These are phyloP conservation scores for Bombylius major DNA, from an alignment of 2,888 invertebrate genomes.

Conservation along the genomic window DNA sequence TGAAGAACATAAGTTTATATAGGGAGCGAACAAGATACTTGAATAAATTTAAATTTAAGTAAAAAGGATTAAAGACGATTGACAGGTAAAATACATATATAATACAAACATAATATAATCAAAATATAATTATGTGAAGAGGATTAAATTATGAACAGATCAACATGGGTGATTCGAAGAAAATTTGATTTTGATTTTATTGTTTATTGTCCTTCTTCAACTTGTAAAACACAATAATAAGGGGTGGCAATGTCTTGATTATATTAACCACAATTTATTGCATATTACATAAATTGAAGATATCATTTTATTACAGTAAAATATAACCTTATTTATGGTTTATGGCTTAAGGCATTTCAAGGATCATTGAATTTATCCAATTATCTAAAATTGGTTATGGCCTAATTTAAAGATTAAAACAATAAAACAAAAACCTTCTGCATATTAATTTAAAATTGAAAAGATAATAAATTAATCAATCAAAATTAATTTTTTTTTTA, in stretches of 20 bases:
- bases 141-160: too few species aligned
- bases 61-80: neutral
- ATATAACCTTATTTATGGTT: neutral
- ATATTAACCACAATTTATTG: too few species aligned
- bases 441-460: too few species aligned
- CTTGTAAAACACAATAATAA: too few species aligned
- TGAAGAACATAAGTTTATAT: too few species aligned
- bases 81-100: neutral
- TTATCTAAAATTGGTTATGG: neutral
- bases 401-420: neutral
- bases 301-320: neutral
- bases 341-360: conserved; percentile 3
- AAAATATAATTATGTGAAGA: neutral
- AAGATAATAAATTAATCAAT: too few species aligned
- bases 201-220: neutral
- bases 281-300: too few species aligned
- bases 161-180: neutral
- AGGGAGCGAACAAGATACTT: too few species aligned
- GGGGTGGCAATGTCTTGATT: too few species aligned
- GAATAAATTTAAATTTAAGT: too few species aligned
- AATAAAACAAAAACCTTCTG: too few species aligned
- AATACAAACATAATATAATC: neutral
- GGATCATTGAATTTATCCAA: conserved; percentile 7
- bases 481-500: too few species aligned
- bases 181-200: neutral